Conservation (phyloP, 2,797 vertebrate species). For the Sarcoramphus papa region DNA sequence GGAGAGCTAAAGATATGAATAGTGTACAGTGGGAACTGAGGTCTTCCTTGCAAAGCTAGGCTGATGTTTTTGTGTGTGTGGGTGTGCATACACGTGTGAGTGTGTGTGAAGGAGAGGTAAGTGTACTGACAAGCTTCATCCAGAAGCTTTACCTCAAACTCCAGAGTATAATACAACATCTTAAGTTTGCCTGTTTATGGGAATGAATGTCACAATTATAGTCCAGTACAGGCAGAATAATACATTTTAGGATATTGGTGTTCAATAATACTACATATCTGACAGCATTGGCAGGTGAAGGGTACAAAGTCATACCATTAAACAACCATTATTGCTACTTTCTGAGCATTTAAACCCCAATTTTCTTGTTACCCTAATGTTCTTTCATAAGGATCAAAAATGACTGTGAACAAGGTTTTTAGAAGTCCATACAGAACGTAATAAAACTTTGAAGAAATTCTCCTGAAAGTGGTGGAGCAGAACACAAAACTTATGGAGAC, state of each 20-base stretch:
- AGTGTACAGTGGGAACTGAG: background rate
- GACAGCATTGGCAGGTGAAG: background rate
- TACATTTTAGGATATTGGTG: background rate
- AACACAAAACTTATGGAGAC: background rate
- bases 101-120: background rate
- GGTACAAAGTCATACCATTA: background rate
- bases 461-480: background rate
- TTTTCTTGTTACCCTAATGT: background rate
- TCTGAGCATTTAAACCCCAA: background rate
- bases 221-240: background rate
- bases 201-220: background rate
- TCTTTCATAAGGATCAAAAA: background rate
- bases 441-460: background rate
- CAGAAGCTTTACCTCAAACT: background rate
- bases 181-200: background rate
- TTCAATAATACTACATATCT: background rate
- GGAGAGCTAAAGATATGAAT: background rate
- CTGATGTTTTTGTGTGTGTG: background rate
- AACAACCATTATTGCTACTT: background rate
- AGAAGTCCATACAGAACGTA: background rate
- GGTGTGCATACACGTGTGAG: accelerated
- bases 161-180: background rate
- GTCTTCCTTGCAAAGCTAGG: background rate
- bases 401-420: background rate
- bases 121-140: background rate